A percentile compares a stretch with the other conserved stretches of the same genome.
Conservation (phyloP, 2,888 invertebrate species). For the Saturnia japonica region DNA sequence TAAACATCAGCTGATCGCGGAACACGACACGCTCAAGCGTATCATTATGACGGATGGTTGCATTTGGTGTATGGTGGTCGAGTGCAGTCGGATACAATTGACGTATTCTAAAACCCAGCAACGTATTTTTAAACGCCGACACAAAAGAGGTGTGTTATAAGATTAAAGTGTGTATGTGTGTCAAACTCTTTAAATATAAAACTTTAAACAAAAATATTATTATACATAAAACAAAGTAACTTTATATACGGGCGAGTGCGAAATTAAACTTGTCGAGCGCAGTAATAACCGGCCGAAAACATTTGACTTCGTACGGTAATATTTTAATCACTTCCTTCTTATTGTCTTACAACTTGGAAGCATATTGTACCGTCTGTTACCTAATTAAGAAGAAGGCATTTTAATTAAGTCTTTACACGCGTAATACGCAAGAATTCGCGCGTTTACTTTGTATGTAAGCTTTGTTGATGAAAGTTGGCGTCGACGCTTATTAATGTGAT, state of each 20-base stretch:
- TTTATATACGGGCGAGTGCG: slow-evolving; percentile 19
- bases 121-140: too few relatives aligned
- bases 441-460: slow-evolving; percentile 29
- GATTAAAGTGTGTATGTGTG: too few relatives aligned
- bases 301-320: slow-evolving; percentile 56
- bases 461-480: slow-evolving; percentile 18
- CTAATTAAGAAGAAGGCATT: slow-evolving; percentile 56
- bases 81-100: too few relatives aligned
- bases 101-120: too few relatives aligned
- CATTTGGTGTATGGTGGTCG: too few relatives aligned
- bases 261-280: slow-evolving; percentile 33
- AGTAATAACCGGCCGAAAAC: slow-evolving; percentile 30
- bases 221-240: slow-evolving; percentile 5
- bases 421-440: slow-evolving; percentile 40
- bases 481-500: neutral
- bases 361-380: slow-evolving; percentile 45
- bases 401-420: slow-evolving; percentile 52
- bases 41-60: too few relatives aligned
- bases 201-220: neutral
- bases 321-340: slow-evolving; percentile 61
- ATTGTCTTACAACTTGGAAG: slow-evolving; percentile 53
- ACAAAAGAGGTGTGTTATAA: too few relatives aligned
- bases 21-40: too few relatives aligned
- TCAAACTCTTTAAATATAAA: neutral
- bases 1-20: too few relatives aligned